Conservation (phyloP, 2,113 vertebrate species). For the Chauna torquata region DNA sequence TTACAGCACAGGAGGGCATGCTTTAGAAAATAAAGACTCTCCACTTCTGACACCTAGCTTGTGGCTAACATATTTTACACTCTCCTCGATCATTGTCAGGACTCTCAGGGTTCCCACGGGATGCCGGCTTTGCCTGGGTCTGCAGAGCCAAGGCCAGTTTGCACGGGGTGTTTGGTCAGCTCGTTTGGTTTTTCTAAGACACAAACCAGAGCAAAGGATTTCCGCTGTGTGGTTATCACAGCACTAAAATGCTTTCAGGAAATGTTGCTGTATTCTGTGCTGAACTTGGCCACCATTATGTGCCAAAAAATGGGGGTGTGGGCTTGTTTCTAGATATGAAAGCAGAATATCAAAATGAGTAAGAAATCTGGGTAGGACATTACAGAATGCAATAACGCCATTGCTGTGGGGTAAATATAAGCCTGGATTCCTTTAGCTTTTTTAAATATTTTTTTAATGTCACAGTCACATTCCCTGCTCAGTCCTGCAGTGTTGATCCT, state of each 20-base stretch:
- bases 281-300: slow-evolving; percentile 12
- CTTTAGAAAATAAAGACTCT: fast-evolving
- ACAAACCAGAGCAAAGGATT: neutral
- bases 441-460: neutral
- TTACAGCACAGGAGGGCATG: fast-evolving
- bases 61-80: neutral
- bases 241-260: neutral
- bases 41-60: neutral
- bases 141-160: neutral
- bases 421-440: neutral
- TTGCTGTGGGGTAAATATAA: neutral
- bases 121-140: neutral
- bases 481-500: neutral
- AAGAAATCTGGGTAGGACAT: neutral
- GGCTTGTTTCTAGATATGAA: neutral
- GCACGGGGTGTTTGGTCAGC: neutral
- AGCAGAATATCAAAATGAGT: neutral
- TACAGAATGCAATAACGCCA: neutral
- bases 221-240: neutral
- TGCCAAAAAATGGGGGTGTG: neutral
- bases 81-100: neutral
- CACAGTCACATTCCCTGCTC: neutral
- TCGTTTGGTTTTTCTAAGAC: neutral
- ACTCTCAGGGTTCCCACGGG: neutral
- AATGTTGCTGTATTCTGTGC: neutral